These are phyloP conservation scores for Callionymus lyra DNA, from an alignment of 2,113 vertebrate species.

Conservation along the genomic window DNA sequence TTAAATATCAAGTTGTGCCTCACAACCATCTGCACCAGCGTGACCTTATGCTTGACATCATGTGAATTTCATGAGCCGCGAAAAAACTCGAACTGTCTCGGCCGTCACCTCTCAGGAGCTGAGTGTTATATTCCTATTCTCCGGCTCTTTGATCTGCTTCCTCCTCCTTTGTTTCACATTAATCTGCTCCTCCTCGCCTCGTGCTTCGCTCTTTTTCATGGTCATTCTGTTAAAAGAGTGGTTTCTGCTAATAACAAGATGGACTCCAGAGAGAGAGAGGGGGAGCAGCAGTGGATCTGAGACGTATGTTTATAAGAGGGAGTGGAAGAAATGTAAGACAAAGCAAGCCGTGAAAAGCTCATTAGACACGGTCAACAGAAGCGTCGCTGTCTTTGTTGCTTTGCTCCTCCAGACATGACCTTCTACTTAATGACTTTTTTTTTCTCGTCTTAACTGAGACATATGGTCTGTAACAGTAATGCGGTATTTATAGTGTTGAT, in stretches of 20 bases:
- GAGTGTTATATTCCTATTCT: slow-evolving; percentile 12
- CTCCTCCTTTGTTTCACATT: slow-evolving; percentile 1
- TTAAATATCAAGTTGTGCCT: slow-evolving; percentile 30
- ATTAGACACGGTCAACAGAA: neutral
- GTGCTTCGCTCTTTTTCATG: slow-evolving; percentile 39
- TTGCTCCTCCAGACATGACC: slow-evolving; percentile 10
- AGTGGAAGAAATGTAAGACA: slow-evolving; percentile 30
- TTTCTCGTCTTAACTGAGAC: slow-evolving; percentile 35
- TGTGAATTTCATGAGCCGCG: slow-evolving; percentile 24
- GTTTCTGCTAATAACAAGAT: slow-evolving; percentile 28
- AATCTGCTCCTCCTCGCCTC: slow-evolving; percentile 1
- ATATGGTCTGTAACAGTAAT: slow-evolving; percentile 4
- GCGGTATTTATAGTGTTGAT: no score
- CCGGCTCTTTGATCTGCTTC: slow-evolving; percentile 24
- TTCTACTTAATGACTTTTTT: slow-evolving; percentile 27
- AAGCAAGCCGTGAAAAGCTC: slow-evolving; percentile 13
- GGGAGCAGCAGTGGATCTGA: slow-evolving; percentile 40
- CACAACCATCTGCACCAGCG: slow-evolving; percentile 8
- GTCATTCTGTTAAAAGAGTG: slow-evolving; percentile 31
- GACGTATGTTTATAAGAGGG: slow-evolving; percentile 38
- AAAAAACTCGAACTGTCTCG: slow-evolving; percentile 7
- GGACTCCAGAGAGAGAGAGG: no score
- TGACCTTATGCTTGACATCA: slow-evolving; percentile 28
- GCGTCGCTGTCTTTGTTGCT: no score
- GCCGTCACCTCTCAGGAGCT: slow-evolving; percentile 3